Base-by-base conservation (phyloP, 1,140 invertebrate genomes). In the Holcopasites calliopsidis region DNA sequence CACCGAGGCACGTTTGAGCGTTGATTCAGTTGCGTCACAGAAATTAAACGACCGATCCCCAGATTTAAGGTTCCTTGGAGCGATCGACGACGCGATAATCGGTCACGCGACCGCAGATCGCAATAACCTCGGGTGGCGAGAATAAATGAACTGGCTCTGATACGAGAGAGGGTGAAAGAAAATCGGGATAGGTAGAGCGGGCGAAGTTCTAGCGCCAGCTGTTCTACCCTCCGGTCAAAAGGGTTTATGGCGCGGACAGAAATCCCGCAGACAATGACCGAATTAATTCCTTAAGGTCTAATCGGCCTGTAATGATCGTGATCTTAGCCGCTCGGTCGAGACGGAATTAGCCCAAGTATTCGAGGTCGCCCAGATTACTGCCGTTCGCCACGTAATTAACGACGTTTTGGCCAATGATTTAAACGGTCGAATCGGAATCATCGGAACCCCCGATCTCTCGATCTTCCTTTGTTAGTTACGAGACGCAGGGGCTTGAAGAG, bases 211-310 rank as follows among this genome's bases (percentile, higher is more conserved):
- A 79, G 80, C 80, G 69, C 71, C n/a, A n/a, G n/a, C n/a, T n/a
- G n/a, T 38, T 26, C 64, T 38, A 66, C 86, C 62, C 42, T 42
- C 80, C 82, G 76, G 79, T 88, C 85, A 88, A 89, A 88, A 87
- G 87, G 87, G 85, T 88, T 88, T 88, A 89, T 89, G 88, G 88
- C 79, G 86, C 84, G 87, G 80, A 89, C 83, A 82, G 83, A 87
- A 87, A 87, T 84, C 80, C 86, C 79, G 64, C 83, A 88, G 86
- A 89, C 88, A 89, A 89, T 89, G 79, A 83, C 55, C 82, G 87
- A 87, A 88, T 88, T 89, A 88, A 89, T 88, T 87, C 86, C 86
- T 83, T 82, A 78, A 87, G 82, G 83, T 84, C 86, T 86, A 88
- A 86, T 89, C 85, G 86, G 86, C 42, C 82, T 87, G 84, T 88